Percentiles rank a stretch among this genome's conserved stretches.
Conservation (phyloP, 2,113 vertebrate species). For the Mormoops blainvillei region DNA sequence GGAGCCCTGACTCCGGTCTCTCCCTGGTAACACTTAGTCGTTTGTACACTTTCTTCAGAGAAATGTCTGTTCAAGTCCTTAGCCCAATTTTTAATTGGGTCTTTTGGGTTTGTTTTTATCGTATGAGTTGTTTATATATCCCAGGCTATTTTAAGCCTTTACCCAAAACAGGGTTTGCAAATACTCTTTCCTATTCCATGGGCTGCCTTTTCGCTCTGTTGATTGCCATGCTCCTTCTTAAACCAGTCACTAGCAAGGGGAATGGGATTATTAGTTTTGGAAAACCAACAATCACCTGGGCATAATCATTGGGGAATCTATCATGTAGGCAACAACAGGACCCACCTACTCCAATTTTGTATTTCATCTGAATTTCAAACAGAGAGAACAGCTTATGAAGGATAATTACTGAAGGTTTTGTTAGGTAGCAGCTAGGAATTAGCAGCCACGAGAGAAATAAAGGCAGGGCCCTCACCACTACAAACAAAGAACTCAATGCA, state of each 20-base stretch:
- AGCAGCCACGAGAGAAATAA: too few species aligned
- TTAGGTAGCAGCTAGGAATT: too few species aligned
- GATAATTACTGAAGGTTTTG: neutral
- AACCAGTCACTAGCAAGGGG: neutral
- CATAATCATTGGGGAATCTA: neutral
- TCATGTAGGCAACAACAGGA: neutral
- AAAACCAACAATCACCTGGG: neutral
- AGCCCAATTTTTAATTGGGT: neutral
- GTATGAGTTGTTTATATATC: neutral
- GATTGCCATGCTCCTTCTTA: neutral
- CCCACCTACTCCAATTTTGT: neutral
- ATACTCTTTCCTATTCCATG: neutral
- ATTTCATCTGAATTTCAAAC: neutral
- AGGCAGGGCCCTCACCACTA: too few species aligned
- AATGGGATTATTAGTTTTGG: neutral
- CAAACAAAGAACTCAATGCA: too few species aligned
- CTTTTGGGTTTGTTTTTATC: neutral
- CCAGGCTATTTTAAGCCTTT: neutral
- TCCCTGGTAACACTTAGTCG: too few species aligned
- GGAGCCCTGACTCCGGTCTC: too few species aligned
- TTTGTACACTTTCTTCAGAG: neutral
- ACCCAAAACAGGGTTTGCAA: neutral
- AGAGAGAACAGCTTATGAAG: neutral
- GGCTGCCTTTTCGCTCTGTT: neutral
- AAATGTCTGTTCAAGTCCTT: neutral